Percentiles rank a stretch among this genome's conserved stretches.
Conservation (phyloP, 2,888 invertebrate genomes). For the Dryomyza anilis region DNA sequence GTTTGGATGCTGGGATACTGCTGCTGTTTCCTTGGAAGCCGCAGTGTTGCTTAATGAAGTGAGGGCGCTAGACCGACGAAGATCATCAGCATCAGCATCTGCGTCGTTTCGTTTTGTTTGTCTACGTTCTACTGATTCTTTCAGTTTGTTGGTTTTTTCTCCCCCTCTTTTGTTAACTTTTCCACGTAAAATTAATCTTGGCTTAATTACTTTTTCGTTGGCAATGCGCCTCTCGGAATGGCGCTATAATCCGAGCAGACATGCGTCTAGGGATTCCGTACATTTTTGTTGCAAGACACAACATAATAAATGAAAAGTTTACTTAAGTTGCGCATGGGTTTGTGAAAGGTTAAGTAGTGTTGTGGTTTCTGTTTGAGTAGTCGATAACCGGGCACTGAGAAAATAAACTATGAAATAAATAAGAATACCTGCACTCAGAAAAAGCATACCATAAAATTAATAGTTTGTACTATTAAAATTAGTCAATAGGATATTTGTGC, state of each 20-base stretch:
- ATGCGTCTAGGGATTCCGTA: not conserved
- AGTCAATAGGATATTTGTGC: too few relatives aligned
- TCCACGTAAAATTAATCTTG: conserved; percentile 46
- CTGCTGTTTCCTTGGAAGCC: conserved; percentile 8
- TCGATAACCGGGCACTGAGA: not conserved
- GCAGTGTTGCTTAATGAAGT: not conserved
- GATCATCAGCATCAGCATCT: not conserved
- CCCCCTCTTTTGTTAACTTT: too few relatives aligned
- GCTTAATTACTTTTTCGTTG: conserved; percentile 50
- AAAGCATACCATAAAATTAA: too few relatives aligned
- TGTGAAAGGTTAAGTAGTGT: not conserved
- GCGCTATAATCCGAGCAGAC: conserved; percentile 8
- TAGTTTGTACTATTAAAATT: too few relatives aligned
- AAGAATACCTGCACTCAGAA: too few relatives aligned
- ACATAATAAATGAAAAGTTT: not conserved
- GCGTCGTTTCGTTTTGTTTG: too few relatives aligned
- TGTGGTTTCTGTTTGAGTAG: not conserved
- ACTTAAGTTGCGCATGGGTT: not conserved
- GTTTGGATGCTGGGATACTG: not conserved
- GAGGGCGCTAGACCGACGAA: conserved; percentile 8
- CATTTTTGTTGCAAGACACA: not conserved
- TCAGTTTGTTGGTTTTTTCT: too few relatives aligned
- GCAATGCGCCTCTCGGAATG: not conserved
- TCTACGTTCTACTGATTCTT: too few relatives aligned
- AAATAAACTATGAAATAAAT: not conserved